Conservation (phyloP, 2,797 vertebrate species). For the Podarcis siculus region DNA sequence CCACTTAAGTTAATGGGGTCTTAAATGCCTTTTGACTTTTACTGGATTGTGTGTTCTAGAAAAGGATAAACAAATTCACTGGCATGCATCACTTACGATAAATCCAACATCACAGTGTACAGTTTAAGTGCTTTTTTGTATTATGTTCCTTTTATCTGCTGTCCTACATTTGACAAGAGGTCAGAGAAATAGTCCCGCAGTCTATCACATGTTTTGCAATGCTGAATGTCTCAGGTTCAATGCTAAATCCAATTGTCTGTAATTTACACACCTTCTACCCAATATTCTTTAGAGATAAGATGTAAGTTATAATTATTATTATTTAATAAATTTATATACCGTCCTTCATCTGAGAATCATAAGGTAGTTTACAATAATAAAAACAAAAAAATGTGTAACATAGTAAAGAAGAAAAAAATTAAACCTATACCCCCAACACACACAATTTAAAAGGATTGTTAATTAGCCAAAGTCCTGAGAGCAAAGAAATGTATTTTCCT, state of each 20-base stretch:
- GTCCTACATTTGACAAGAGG: not conserved
- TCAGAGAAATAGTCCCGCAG: not conserved
- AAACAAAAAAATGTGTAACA: too few species aligned
- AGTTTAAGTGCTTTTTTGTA: not conserved
- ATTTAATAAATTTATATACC: too few species aligned
- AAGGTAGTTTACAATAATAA: too few species aligned
- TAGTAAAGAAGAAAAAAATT: too few species aligned
- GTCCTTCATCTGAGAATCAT: too few species aligned
- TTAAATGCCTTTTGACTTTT: not conserved
- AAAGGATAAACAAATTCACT: not conserved
- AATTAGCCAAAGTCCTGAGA: too few species aligned
- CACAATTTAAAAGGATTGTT: too few species aligned
- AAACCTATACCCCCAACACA: too few species aligned
- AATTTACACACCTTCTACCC: too few species aligned
- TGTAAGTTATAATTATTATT: not conserved
- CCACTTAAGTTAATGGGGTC: not conserved
- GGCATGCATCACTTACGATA: not conserved
- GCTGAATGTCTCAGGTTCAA: not conserved
- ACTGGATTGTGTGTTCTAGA: not conserved
- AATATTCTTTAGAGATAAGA: too few species aligned
- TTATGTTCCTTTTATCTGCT: not conserved
- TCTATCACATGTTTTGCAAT: not conserved
- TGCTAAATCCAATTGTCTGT: too few species aligned
- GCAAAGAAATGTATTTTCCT: too few species aligned
- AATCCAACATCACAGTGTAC: not conserved